Percentiles rank a stretch among this genome's conserved stretches.
These are phyloP conservation scores for Caenorhabditis brenneri DNA, from an alignment of 1,140 invertebrate genomes.

Conservation along the genomic window DNA sequence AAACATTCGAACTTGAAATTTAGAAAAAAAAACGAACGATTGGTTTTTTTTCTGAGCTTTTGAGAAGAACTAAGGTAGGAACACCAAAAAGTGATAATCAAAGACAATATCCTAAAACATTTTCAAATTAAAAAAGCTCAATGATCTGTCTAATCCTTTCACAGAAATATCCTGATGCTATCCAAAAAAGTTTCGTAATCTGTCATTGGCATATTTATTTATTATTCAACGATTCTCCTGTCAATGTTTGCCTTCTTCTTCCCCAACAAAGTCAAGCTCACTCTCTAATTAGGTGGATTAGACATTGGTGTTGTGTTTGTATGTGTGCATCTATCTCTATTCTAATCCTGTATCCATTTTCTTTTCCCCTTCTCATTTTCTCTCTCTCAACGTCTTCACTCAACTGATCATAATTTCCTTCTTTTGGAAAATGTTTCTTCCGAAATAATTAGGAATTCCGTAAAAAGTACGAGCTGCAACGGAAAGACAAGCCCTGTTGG, in stretches of 20 bases:
- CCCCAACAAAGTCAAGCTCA: no score
- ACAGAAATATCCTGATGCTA: no score
- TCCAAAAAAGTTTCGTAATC: background rate
- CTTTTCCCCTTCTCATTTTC: background rate
- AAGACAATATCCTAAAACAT: no score
- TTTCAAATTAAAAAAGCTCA: background rate
- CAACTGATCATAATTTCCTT: slow-evolving; percentile 6
- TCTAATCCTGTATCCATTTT: background rate
- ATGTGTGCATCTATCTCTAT: background rate
- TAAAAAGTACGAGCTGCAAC: background rate
- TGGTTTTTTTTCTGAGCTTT: no score
- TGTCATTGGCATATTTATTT: background rate
- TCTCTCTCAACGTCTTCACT: background rate
- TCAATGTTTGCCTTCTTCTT: background rate
- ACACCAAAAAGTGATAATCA: no score
- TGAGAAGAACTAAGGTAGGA: no score
- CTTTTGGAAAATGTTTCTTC: background rate
- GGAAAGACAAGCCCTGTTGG: no score
- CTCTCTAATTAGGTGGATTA: slow-evolving; percentile 10
- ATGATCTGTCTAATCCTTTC: background rate
- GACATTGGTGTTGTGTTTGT: background rate
- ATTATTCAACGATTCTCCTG: background rate
- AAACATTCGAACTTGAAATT: no score
- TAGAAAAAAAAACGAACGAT: no score
- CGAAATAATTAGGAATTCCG: slow-evolving; percentile 2